Evolutionary conservation across 2,888 invertebrate genomes (phyloP).

Genomic region (Lasiommata megera): DNA sequence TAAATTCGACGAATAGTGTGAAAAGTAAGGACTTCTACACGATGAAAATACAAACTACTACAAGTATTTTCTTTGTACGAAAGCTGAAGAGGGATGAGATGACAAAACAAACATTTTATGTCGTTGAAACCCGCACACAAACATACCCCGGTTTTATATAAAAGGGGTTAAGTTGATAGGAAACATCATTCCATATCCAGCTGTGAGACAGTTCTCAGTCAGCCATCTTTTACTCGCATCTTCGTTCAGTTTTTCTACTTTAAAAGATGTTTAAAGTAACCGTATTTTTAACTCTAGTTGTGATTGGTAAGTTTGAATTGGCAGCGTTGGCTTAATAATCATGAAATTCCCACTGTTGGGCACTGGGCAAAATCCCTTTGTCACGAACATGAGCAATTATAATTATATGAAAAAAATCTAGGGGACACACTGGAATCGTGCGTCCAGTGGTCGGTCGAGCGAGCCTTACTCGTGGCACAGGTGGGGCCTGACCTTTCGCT

Average conservation of each 20-base stretch:
- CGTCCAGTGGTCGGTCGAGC: too few species aligned
- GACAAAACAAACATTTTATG: conserved; percentile 38
- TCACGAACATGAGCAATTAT: too few species aligned
- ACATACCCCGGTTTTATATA: conserved; percentile 57
- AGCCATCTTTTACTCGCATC: conserved; percentile 6
- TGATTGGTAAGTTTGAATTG: conserved; percentile 61
- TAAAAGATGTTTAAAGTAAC: conserved; percentile 66
- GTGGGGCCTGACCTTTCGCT: too few species aligned
- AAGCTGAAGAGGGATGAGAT: conserved; percentile 25
- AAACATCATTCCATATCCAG: conserved; percentile 42
- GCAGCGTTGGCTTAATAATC: background rate
- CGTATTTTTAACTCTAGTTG: conserved; percentile 60
- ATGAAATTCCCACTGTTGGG: too few species aligned
- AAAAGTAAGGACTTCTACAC: too few species aligned
- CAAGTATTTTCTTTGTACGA: background rate
- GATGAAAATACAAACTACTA: too few species aligned
- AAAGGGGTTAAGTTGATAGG: conserved; percentile 42
- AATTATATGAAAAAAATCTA: too few species aligned
- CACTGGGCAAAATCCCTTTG: background rate
- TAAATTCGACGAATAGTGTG: too few species aligned
- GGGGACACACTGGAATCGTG: too few species aligned
- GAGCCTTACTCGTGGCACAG: too few species aligned
- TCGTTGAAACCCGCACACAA: conserved; percentile 42
- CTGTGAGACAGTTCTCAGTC: conserved; percentile 36
- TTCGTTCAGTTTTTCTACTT: conserved; percentile 23